Conservation (phyloP, 2,797 vertebrate genomes). For the Poecilia picta region DNA sequence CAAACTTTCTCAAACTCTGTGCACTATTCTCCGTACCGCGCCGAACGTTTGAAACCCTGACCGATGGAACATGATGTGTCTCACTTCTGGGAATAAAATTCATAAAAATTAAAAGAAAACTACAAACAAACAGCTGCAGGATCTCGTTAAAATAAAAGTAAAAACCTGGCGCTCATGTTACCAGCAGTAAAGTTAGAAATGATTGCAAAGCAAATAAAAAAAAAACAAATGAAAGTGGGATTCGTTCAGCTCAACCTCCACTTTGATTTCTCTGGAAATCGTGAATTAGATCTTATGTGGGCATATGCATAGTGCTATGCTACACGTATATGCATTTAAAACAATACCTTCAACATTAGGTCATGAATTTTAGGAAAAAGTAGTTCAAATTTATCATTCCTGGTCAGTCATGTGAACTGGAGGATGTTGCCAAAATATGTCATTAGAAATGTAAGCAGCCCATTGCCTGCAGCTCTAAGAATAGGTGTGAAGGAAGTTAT, state of each 20-base stretch:
- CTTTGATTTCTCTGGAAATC: background rate
- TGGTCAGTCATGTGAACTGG: background rate
- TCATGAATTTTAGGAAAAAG: background rate
- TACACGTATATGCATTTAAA: background rate
- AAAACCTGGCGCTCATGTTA: background rate
- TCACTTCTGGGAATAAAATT: background rate
- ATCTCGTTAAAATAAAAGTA: background rate
- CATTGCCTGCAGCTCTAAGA: background rate
- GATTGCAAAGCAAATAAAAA: background rate
- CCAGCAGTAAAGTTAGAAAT: background rate
- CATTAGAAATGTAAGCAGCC: background rate
- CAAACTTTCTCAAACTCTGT: background rate
- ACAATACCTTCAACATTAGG: background rate
- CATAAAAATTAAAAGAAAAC: constrained; percentile 1
- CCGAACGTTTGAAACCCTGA: background rate
- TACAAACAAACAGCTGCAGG: background rate
- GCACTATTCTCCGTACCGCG: background rate
- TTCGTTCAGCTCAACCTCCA: background rate
- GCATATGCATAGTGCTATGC: background rate
- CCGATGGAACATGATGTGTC: background rate
- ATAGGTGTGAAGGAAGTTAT: background rate
- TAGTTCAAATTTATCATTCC: background rate
- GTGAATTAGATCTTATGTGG: background rate
- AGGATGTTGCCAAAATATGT: background rate
- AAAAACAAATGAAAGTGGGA: background rate